phyloP scores from a whole-genome alignment of 1,140 invertebrate species.

The Chrysomallon squamiferum region DNA sequence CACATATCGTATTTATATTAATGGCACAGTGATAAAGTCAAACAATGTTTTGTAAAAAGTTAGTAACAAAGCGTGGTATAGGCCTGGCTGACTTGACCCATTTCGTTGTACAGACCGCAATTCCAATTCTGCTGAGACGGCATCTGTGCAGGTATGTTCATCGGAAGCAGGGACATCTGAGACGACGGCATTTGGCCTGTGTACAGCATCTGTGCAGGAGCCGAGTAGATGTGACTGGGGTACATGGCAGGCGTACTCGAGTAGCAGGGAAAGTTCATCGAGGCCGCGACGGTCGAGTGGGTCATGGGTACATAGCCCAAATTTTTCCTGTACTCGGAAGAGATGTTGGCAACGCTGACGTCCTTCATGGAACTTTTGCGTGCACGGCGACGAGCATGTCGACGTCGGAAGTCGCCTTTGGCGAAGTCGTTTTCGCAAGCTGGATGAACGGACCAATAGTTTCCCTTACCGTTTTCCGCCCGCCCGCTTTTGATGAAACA shows the following conservation, averaged over 20 bases:
- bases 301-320: neutral
- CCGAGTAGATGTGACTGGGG: too few relatives aligned
- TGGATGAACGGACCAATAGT: conserved; percentile 97
- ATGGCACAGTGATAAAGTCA: too few relatives aligned
- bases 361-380: neutral
- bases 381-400: conserved; percentile 77
- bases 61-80: too few relatives aligned
- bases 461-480: conserved; percentile 88
- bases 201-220: too few relatives aligned
- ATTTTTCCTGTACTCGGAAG: neutral
- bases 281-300: neutral
- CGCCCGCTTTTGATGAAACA: conserved; percentile 94
- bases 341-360: neutral
- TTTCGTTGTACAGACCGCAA: too few relatives aligned
- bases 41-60: too few relatives aligned
- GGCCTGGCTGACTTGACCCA: too few relatives aligned
- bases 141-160: too few relatives aligned
- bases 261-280: neutral
- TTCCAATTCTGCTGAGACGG: too few relatives aligned
- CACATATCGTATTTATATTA: too few relatives aligned
- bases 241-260: neutral
- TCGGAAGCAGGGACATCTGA: too few relatives aligned
- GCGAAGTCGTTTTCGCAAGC: conserved; percentile 94
- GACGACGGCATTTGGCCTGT: too few relatives aligned
- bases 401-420: conserved; percentile 92